Base-by-base conservation (phyloP, 2,888 invertebrate species). In the Trichogramma evanescens region DNA sequence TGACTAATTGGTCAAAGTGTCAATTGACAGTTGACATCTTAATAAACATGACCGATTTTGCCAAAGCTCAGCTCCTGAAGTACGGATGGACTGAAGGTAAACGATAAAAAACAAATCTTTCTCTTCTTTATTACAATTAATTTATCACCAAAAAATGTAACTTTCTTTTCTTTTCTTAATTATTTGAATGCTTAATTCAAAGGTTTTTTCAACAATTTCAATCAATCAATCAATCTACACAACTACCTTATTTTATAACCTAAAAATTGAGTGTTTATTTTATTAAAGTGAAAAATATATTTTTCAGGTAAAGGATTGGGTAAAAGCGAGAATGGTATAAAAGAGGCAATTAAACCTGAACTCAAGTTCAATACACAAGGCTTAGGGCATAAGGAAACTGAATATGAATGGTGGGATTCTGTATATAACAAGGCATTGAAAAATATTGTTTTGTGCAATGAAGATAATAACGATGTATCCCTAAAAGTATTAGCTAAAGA, bases 281-380 rank as follows among this genome's bases (percentile, higher is more conserved):
- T 13, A 38, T 62, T 13, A 49, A 54, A 40, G 40, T 52, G 38
- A 54, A 53, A 42, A 54, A 54, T 49, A 45, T 42, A 8, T 58
- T 39, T 48, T 61, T 51, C 70, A 92, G 93, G 91, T 3, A 86
- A 88, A 80, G 95, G 95, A 0, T 82, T 95, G 3, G 95, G 95
- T 6, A 90, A 88, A 72, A 79, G 88, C 66, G 89, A 88, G 73
- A 82, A 84, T 75, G 95, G 95, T 5, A 92, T 93, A 59, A 80
- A 83, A 0, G 82, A 86, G 65, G 86, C 94, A 0, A 70, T 95
- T 1, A 91, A 88, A 74, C 89, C 92, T 0, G 88, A 86, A 72
- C 72, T 91, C 6, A 95, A 94, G 75, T 87, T 89, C 62, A 91
- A 94, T 71, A 87, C 82, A 8, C 76, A 84, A 0, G 93, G 93